Base-by-base conservation (phyloP, 2,113 vertebrate genomes). In the Mesembrinibis cayennensis region DNA sequence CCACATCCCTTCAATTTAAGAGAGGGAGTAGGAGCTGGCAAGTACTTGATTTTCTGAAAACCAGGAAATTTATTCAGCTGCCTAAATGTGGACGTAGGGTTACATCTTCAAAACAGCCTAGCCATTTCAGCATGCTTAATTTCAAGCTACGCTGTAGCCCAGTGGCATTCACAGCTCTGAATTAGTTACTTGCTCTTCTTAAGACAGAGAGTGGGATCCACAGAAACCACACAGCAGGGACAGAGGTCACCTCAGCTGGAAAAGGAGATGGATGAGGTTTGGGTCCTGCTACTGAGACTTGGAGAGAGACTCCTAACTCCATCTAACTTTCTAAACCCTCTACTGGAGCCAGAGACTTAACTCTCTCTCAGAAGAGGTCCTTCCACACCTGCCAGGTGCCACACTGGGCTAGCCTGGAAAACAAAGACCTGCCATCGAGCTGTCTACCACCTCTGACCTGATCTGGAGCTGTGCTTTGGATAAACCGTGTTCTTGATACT, bases 21-120 rank as follows among this genome's bases (percentile, higher is more conserved):
- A 84, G 86, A 78, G 29, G 14, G 44, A 91, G 29, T 29, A 79
- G 89, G 56, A 95, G 44, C 12, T 0, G 6, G 19, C 19, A 83
- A 63, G 25, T 74, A 66, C n/a, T 45, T 23, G 20, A 8, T 84
- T 87, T 91, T 91, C 89, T 94, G 47, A 85, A 97, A 95, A 79
- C 8, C 10, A 55, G 17, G 32, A 59, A 40, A 82, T 80, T 32
- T 79, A 53, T 95, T 96, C 56, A 74, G 36, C 40, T 83, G 7
- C 50, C 52, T 80, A 80, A 55, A 80, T 79, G 22, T 22, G 36
- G 40, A 61, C 22, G 22, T 80, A 45, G 22, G 29, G 32, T 80
- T 83, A 59, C 30, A 59, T 59, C 30, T 30, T 84, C 44, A n/a
- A 63, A 90, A 55, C 11, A 47, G 30, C 50, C 40, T n/a, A 65